These are phyloP conservation scores for Dicrostonyx torquatus DNA, from an alignment of 2,797 vertebrate species.

Conservation along the genomic window DNA sequence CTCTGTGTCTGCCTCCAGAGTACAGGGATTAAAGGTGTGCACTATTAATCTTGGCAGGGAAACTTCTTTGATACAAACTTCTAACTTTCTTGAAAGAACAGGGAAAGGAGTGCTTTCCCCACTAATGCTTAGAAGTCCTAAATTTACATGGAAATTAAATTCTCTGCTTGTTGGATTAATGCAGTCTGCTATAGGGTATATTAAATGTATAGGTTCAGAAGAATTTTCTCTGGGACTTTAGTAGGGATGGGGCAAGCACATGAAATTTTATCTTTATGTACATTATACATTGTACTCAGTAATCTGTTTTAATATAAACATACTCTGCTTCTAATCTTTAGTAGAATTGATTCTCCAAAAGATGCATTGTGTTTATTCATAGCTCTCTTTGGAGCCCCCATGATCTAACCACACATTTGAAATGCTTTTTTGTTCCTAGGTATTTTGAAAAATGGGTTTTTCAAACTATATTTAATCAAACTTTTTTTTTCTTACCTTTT, in stretches of 20 bases:
- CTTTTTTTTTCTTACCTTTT: too few relatives aligned
- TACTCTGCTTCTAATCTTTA: background rate
- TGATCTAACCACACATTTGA: background rate
- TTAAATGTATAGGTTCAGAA: slow-evolving; percentile 8
- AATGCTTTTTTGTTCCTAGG: background rate
- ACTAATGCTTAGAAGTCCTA: background rate
- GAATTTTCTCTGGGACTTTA: background rate
- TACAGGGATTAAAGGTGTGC: background rate
- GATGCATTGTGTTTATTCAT: background rate
- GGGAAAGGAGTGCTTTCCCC: background rate
- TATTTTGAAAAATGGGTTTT: background rate
- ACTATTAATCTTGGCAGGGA: background rate
- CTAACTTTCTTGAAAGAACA: background rate
- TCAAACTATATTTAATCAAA: background rate
- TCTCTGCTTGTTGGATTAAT: background rate
- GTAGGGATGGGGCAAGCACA: background rate
- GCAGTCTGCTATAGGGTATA: background rate
- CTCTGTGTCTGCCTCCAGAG: background rate
- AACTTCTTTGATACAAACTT: background rate
- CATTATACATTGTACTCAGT: background rate
- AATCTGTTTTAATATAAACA: background rate
- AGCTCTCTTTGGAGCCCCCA: background rate
- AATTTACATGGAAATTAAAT: slow-evolving; percentile 58
- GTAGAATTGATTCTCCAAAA: background rate
- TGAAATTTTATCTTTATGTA: slow-evolving; percentile 1